Conservation (phyloP, 2,888 invertebrate genomes). For the Teleogryllus oceanicus region DNA sequence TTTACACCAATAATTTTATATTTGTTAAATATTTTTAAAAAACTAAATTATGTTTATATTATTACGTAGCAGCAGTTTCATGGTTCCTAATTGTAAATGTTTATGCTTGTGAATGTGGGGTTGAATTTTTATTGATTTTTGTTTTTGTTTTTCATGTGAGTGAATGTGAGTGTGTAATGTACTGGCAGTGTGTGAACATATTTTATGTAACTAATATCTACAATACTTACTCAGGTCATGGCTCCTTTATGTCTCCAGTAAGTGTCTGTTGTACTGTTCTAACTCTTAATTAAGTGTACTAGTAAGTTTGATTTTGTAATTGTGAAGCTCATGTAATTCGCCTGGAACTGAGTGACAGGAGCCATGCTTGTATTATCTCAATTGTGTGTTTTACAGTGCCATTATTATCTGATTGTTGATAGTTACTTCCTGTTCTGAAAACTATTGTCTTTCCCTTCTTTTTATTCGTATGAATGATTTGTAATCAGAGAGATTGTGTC, state of each 20-base stretch:
- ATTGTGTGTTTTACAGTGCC: conserved; percentile 34
- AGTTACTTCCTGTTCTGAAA: conserved; percentile 25
- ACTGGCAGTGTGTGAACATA: conserved; percentile 31
- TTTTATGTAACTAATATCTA: conserved; percentile 47
- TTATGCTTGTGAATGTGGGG: conserved; percentile 40
- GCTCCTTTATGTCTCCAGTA: conserved; percentile 44
- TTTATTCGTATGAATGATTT: conserved; percentile 22
- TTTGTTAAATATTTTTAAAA: conserved; percentile 29
- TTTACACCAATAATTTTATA: conserved; percentile 28
- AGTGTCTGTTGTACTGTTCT: conserved; percentile 36
- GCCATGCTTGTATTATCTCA: conserved; percentile 23
- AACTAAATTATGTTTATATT: conserved; percentile 40
- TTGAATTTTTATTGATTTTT: conserved; percentile 26
- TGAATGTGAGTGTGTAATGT: conserved; percentile 42
- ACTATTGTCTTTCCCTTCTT: conserved; percentile 18
- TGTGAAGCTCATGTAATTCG: conserved; percentile 22
- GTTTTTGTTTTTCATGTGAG: conserved; percentile 24
- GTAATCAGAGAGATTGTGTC: conserved; percentile 21
- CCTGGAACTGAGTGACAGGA: conserved; percentile 18
- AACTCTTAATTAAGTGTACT: conserved; percentile 43
- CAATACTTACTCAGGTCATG: conserved; percentile 51
- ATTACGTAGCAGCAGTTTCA: conserved; percentile 41
- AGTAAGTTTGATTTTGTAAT: conserved; percentile 33
- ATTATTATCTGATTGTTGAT: conserved; percentile 29
- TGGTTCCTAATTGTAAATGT: conserved; percentile 41